phyloP scores from a whole-genome alignment of 1,140 invertebrate genomes.

The Hylaeus anthracinus region DNA sequence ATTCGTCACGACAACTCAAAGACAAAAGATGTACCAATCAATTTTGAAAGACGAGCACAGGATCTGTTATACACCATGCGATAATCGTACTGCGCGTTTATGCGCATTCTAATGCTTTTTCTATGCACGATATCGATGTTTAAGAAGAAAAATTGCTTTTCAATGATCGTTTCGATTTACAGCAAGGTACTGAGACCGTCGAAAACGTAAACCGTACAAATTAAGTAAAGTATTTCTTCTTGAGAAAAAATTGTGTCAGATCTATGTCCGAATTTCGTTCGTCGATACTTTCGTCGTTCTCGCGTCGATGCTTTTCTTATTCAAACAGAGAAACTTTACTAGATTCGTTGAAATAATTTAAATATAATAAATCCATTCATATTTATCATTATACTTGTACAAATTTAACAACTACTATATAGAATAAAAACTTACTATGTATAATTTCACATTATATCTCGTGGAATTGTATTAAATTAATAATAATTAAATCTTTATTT shows the following conservation, averaged over 20 bases:
- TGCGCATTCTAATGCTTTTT: conserved; percentile 10
- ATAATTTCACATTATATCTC: conserved; percentile 1
- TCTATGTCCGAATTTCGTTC: background rate
- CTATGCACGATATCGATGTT: background rate
- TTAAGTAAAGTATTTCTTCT: background rate
- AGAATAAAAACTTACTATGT: background rate
- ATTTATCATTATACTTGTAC: too few species aligned
- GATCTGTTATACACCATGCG: background rate
- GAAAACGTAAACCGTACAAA: background rate
- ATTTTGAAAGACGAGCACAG: background rate
- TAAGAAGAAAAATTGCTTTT: background rate
- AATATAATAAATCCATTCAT: too few species aligned
- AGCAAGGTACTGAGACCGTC: background rate
- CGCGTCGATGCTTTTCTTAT: background rate
- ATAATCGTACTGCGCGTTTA: background rate
- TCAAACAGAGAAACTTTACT: background rate
- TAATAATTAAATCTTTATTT: background rate
- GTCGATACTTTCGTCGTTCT: background rate
- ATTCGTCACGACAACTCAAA: background rate
- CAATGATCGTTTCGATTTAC: too few species aligned
- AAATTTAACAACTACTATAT: too few species aligned
- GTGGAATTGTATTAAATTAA: background rate
- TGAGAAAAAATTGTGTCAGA: background rate
- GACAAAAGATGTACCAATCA: background rate
- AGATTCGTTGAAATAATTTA: background rate